phyloP scores from a whole-genome alignment of 2,113 vertebrate genomes.

The Sakesphorus luctuosus region DNA sequence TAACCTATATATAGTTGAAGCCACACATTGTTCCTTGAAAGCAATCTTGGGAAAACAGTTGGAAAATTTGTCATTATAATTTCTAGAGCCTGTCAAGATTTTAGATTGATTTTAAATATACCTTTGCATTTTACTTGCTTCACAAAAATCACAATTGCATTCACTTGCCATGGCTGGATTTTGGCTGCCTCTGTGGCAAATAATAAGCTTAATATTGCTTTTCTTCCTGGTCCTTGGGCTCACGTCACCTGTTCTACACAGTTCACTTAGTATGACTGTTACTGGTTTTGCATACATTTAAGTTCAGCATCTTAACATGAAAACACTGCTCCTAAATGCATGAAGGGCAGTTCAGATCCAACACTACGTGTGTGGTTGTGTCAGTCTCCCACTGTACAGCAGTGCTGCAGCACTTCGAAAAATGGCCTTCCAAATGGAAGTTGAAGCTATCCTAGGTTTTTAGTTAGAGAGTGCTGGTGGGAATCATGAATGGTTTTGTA shows the following conservation, averaged over 20 bases:
- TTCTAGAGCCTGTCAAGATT: neutral
- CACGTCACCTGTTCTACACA: neutral
- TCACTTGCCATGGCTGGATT: rapidly evolving
- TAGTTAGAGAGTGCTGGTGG: neutral
- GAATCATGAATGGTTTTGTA: neutral
- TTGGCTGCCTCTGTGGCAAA: neutral
- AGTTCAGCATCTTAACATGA: neutral
- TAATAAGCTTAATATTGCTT: neutral
- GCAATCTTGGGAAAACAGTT: neutral
- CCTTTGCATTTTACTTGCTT: neutral
- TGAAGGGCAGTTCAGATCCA: neutral
- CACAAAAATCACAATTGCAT: neutral
- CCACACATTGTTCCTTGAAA: neutral
- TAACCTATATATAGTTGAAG: neutral
- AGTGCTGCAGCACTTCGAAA: neutral
- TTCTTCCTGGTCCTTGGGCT: neutral
- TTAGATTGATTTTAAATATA: neutral
- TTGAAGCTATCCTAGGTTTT: neutral
- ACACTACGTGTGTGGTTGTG: neutral
- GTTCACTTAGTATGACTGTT: neutral
- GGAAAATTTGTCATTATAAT: neutral
- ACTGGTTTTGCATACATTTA: neutral
- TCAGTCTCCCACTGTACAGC: rapidly evolving
- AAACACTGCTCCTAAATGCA: neutral
- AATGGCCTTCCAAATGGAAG: neutral